These are phyloP conservation scores for Drosophila lowei DNA, from an alignment of 1,140 invertebrate genomes.

Conservation along the genomic window DNA sequence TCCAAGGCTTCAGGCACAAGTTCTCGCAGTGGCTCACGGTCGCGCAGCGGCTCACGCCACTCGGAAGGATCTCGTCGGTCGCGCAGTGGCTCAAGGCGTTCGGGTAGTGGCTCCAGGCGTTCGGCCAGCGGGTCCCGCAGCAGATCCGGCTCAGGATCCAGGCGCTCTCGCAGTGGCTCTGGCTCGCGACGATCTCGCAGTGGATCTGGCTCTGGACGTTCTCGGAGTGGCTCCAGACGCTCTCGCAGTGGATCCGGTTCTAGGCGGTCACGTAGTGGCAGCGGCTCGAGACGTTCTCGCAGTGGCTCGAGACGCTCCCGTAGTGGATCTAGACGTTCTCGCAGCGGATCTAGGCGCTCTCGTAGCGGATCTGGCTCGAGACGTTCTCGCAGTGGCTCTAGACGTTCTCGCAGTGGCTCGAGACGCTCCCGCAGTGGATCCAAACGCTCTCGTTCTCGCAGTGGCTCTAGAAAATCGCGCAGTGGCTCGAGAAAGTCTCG, in stretches of 20 bases:
- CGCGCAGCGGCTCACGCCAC: slow-evolving; percentile 68
- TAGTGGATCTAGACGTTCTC: slow-evolving; percentile 66
- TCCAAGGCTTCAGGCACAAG: slow-evolving; percentile 65
- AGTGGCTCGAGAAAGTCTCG: slow-evolving; percentile 81
- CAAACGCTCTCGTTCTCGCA: slow-evolving; percentile 5
- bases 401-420: slow-evolving; percentile 81
- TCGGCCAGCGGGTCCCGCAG: slow-evolving; percentile 77
- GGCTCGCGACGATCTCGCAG: slow-evolving; percentile 77
- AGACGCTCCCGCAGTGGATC: slow-evolving; percentile 74
- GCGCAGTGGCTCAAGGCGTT: slow-evolving; percentile 49
- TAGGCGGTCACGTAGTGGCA: slow-evolving; percentile 69
- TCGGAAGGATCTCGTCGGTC: slow-evolving; percentile 63
- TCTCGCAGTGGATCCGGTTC: slow-evolving; percentile 72
- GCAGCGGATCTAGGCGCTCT: slow-evolving; percentile 67
- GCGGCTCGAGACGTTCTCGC: slow-evolving; percentile 66
- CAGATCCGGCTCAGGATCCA: slow-evolving; percentile 55
- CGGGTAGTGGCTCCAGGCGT: slow-evolving; percentile 65
- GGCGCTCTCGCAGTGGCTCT: slow-evolving; percentile 71
- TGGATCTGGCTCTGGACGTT: slow-evolving; percentile 77
- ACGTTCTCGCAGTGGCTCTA: slow-evolving; percentile 70
- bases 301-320: slow-evolving; percentile 83
- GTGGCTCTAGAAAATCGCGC: slow-evolving; percentile 63
- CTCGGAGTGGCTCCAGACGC: slow-evolving; percentile 60
- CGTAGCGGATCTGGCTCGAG: slow-evolving; percentile 73
- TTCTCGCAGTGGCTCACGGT: slow-evolving; percentile 81